Evolutionary conservation across 2,113 vertebrate species (phyloP), one percentile per base, ranked within the genome.

Genomic region (Nothocercus julius): DNA sequence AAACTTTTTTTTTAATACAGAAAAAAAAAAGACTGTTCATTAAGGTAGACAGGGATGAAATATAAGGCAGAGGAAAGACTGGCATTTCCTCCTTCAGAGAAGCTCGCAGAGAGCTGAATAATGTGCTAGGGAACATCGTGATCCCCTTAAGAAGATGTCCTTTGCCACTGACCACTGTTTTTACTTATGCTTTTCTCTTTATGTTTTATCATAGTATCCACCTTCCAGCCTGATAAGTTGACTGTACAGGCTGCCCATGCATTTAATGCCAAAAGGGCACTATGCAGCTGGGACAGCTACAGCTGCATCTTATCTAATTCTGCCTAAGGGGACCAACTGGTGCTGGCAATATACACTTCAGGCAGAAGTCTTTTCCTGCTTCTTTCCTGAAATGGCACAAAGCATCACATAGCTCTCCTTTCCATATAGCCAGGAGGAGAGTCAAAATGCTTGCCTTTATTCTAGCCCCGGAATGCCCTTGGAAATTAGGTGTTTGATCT

Each of bases 221-320:
- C 89, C 74, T 89, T 95, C 88, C 63, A 53, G 69, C n/a, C 56
- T 61, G 73, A 40, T 59, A 75, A 87, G 45, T 87, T 96, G 82
- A 64, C 25, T 53, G 73, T 56, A 87, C 67, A 0, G 74, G 54
- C 82, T 96, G 94, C 89, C 92, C 20, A 7, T 73, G 81, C 67
- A 53, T 94, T 97, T 95, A 92, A 91, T 95, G 92, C 88, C 92
- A 89, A 81, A 92, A 91, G 84, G 67, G 63, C 94, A 27, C 73
- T 75, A 62, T 69, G 88, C 91, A 91, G 76, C 74, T 96, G 87
- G 73, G 96, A 89, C 87, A 95, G 64, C 80, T 92, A 93, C 92
- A 96, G 87, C 84, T 95, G 92, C 88, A 97, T 96, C 32, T 62
- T 85, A 92, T 95, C 95, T 96, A 92, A 91, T 72, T 97, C 94